Conservation (phyloP, 1,140 invertebrate genomes). For the Drosophila persimilis region DNA sequence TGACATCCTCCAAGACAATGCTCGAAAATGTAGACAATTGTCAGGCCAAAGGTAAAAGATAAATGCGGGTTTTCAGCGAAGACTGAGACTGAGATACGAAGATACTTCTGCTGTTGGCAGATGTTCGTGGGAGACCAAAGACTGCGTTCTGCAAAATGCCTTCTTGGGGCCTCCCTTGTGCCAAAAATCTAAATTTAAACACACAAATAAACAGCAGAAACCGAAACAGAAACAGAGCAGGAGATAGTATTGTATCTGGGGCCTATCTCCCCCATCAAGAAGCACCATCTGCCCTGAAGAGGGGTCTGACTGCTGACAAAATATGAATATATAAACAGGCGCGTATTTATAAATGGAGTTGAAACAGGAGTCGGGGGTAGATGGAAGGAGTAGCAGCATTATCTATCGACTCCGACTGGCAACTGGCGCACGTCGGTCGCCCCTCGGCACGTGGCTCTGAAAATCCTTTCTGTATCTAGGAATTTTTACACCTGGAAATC, state of each 20-base stretch:
- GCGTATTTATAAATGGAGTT: conserved; percentile 27
- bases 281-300: conserved; percentile 50
- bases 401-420: conserved; percentile 51
- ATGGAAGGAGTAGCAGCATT: conserved; percentile 40
- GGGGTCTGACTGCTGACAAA: conserved; percentile 39
- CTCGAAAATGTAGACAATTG: conserved; percentile 51
- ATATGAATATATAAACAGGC: conserved; percentile 50
- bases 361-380: conserved; percentile 17
- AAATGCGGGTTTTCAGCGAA: conserved; percentile 57
- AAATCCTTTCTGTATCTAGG: conserved; percentile 41
- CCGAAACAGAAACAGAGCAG: conserved; percentile 8
- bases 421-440: conserved; percentile 71
- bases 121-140: conserved; percentile 60
- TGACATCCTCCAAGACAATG: conserved; percentile 60
- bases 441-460: conserved; percentile 57
- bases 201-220: conserved; percentile 21
- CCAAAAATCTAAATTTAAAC: conserved; percentile 66
- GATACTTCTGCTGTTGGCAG: conserved; percentile 41
- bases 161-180: conserved; percentile 38
- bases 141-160: conserved; percentile 25
- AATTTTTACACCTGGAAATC: conserved; percentile 82
- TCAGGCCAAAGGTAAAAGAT: conserved; percentile 45
- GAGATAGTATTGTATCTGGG: conserved; percentile 15
- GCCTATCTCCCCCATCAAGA: conserved; percentile 41
- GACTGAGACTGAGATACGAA: conserved; percentile 22